Conservation (phyloP, 2,113 vertebrate species). For the Nothoprocta pentlandii region DNA sequence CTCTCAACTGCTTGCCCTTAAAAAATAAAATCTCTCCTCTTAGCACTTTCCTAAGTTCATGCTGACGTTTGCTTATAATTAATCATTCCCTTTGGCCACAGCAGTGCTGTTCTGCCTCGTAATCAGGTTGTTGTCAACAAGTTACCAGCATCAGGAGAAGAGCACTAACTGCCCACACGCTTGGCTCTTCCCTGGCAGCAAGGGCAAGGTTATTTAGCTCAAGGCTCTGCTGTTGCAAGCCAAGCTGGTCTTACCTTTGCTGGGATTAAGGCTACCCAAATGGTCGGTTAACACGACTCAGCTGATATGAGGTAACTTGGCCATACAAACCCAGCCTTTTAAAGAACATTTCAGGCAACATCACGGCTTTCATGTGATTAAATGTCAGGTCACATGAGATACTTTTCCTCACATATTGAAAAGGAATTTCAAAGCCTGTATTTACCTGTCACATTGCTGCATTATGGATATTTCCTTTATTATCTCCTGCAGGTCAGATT, state of each 20-base stretch:
- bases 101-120: neutral
- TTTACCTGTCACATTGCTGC: constrained; percentile 96
- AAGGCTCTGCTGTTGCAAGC: neutral
- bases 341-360: constrained; percentile 59
- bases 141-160: rapidly evolving
- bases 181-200: neutral
- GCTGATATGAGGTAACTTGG: neutral
- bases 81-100: neutral
- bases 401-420: neutral
- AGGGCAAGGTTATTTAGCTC: neutral
- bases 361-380: neutral
- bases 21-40: neutral
- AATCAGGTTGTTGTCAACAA: neutral
- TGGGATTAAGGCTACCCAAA: constrained; percentile 22
- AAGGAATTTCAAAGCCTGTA: neutral
- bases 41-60: neutral
- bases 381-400: neutral
- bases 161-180: neutral
- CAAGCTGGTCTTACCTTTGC: neutral
- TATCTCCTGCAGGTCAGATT: constrained; percentile 96
- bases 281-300: neutral
- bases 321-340: constrained; percentile 32
- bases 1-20: neutral
- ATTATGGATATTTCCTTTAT: constrained; percentile 98
- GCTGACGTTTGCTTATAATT: neutral